Base-by-base conservation (phyloP, 2,888 invertebrate species). In the Prenolepis imparis region DNA sequence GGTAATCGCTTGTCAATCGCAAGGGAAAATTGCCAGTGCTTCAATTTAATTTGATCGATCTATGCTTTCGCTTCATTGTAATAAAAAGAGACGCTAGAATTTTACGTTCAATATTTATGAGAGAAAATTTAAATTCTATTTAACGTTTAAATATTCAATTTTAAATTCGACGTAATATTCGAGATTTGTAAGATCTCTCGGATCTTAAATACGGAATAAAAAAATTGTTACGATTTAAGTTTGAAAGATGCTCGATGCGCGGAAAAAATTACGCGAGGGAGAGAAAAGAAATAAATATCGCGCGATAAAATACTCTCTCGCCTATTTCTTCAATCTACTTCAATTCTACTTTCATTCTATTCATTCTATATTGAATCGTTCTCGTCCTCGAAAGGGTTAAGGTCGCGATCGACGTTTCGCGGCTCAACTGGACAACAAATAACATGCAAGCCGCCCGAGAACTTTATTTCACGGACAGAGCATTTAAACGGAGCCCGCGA, bases 1-100 rank as follows among this genome's bases (percentile, higher is more conserved):
- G 57, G 68, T 68, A 78, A 78, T 78, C 68, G 77, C 15, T 32
- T 21, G 28, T n/a, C 68, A 68, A 78, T 70, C 68, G 68, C 41
- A 28, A 28, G 15, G 68, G 21, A 80, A 80, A 70, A 70, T 80
- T 70, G 39, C 36, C 68, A 21, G 41, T 75, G 36, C 59, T 70
- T 36, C 59, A 36, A 80, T 70, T 78, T 36, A 36, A 24, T 32
- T 28, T n/a, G 52, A 32, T 75, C 61, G 28, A 44, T 28, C 41
- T n/a, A 18, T 2, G 1, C n/a, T n/a, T 12, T 36, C 11, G 2
- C 41, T 39, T 2, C 18, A 15, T 59, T n/a, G 9, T 5, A 18
- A n/a, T 15, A 39, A 41, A 6, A 8, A 28, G 28, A 41, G 44
- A 44, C 15, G 44, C 15, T 44, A 52, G n/a, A 55, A 66, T 28